phyloP scores from a whole-genome alignment of 2,797 vertebrate species.

The Dendrocincla tyrannina region DNA sequence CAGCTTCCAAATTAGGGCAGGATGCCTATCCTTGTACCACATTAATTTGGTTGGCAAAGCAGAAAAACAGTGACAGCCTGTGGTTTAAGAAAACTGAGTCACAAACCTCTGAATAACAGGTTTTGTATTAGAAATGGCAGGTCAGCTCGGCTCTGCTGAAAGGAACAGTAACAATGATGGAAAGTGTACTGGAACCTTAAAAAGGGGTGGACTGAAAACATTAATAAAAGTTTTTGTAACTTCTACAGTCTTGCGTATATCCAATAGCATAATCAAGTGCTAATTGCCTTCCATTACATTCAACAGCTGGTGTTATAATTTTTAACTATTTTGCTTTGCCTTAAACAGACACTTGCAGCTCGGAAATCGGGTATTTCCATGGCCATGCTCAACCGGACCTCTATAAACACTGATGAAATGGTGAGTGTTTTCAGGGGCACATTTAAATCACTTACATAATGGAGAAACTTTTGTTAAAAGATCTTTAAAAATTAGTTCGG shows the following conservation, averaged over 20 bases:
- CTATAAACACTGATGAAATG: conserved; percentile 94
- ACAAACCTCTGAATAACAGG: conserved; percentile 20
- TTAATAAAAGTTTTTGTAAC: background rate
- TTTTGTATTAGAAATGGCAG: conserved; percentile 42
- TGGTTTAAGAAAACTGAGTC: background rate
- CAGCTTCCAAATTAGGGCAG: conserved; percentile 27
- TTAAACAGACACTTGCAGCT: conserved; percentile 90
- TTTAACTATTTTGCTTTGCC: conserved; percentile 13
- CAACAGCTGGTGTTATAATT: background rate
- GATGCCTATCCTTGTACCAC: conserved; percentile 12
- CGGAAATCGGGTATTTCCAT: conserved; percentile 98
- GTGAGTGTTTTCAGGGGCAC: conserved; percentile 76
- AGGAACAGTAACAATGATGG: background rate
- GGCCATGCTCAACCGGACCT: conserved; percentile 92
- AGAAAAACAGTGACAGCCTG: conserved; percentile 21
- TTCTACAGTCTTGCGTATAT: background rate
- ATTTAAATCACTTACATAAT: background rate
- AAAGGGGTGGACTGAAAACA: background rate
- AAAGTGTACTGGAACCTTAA: background rate
- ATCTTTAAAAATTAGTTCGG: background rate
- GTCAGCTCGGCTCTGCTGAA: background rate
- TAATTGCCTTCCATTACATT: background rate
- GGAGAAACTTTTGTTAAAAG: background rate
- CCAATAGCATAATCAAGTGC: background rate
- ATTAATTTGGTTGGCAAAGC: conserved; percentile 30